phyloP scores from a whole-genome alignment of 1,140 invertebrate genomes.

The Polypedilum vanderplanki region DNA sequence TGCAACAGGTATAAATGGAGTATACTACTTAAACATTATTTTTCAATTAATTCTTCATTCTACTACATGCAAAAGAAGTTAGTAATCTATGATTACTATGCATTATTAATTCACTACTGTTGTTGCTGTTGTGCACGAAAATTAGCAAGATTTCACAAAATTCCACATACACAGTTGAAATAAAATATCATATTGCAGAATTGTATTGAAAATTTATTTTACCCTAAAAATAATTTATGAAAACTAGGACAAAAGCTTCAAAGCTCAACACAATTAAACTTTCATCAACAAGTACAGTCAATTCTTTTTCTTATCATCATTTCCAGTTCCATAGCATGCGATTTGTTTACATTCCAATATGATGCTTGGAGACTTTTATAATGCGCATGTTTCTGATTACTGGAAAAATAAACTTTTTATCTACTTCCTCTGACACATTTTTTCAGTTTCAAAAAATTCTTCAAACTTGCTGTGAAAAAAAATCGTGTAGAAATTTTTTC shows the following conservation, averaged over 20 bases:
- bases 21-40: too few relatives aligned
- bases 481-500: constrained; percentile 8
- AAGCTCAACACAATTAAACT: not conserved
- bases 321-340: not conserved
- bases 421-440: constrained; percentile 20
- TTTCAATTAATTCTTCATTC: too few relatives aligned
- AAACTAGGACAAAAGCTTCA: not conserved
- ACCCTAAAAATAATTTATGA: not conserved
- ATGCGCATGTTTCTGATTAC: not conserved
- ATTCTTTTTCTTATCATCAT: not conserved
- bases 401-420: not conserved
- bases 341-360: constrained; percentile 21
- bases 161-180: too few relatives aligned
- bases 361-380: not conserved
- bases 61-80: too few relatives aligned
- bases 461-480: constrained; percentile 8
- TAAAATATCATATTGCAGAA: too few relatives aligned
- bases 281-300: constrained; percentile 26
- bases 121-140: too few relatives aligned
- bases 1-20: too few relatives aligned
- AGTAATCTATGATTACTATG: too few relatives aligned
- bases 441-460: constrained; percentile 27
- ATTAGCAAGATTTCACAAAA: too few relatives aligned
- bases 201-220: too few relatives aligned
- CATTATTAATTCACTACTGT: too few relatives aligned